Evolutionary conservation across 2,113 vertebrate genomes (phyloP), one percentile per base, ranked within the genome.

Genomic region (Talpa occidentalis): DNA sequence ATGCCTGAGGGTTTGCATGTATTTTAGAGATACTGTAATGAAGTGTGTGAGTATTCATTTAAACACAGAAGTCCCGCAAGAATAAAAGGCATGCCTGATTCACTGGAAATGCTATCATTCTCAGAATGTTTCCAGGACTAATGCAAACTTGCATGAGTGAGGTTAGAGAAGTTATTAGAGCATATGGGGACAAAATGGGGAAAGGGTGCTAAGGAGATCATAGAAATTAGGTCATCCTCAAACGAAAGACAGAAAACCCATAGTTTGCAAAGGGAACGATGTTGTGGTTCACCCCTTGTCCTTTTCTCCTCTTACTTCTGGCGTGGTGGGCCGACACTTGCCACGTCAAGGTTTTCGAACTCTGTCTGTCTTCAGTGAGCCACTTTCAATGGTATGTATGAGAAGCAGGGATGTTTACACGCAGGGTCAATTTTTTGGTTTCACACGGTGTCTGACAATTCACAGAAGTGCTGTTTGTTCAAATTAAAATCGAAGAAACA

Each of bases 21-120:
- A 95, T 97, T 96, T 91, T 94, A 93, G 90, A 96, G 96, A 96
- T 96, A 97, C 96, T 95, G 94, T 97, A 97, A 97, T 96, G 96
- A 97, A 97, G 90, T 35, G 35, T 95, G 92, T 96, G 95, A 94
- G 94, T 94, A 95, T 97, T 97, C 96, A 93, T 96, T 97, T 97
- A 96, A 97, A 96, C 89, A 96, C 77, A 85, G 93, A 96, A 80
- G 80, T 97, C 96, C 93, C 96, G 32, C 62, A 93, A 93, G 97
- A 97, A 97, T 93, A 91, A 97, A 94, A 97, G 84, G 21, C 96
- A 88, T 92, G 84, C 84, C 83, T 97, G 88, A 96, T 97, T 96
- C 96, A 97, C 79, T 84, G 90, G 79, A 91, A 97, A 94, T 74
- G 32, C 79, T 66, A 70, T 91, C 91, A 47, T 94, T 84, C 89